Evolutionary conservation across 2,797 vertebrate species (phyloP), one percentile per base, ranked within the genome.

Genomic region (Alectoris magna): DNA sequence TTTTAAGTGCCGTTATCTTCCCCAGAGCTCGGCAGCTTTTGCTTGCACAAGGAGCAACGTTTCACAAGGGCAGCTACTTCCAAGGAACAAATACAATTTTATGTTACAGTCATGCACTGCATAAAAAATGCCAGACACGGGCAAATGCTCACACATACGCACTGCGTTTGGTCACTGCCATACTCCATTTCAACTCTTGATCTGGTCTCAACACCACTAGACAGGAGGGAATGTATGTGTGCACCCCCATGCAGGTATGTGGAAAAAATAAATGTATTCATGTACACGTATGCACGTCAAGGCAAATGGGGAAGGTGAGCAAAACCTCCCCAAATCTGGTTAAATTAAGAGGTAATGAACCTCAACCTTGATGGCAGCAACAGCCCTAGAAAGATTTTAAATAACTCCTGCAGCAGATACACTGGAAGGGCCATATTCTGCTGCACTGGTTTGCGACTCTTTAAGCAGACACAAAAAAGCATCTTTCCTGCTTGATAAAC

Each of bases 291-390:
- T 2, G 87, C 21, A 84, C 12, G 48, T 8, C 82, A 83, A 80
- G 74, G 87, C 10, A 68, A 92, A 91, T 84, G 95, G 55, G 36
- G 89, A 85, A 92, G 91, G 85, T 62, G 82, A 87, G 85, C 78
- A 93, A 84, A 94, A 96, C 27, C 34, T 27, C 87, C 76, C 51
- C 27, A 58, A 83, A 91, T 56, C 82, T 86, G 92, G 87, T 73
- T 84, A 63, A 89, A 94, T 86, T 66, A 86, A 89, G 53, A 96
- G 79, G 82, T 80, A 96, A 89, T 77, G 85, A 77, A 92, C 70
- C 80, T 92, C 69, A 49, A 91, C 84, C 87, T 92, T 87, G 89
- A 79, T 70, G 87, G 84, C 22, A 95, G 79, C 84, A 95, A 89
- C 79, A 93, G 84, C 82, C 89, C 56, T 10, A 55, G 79, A 89